Evolutionary conservation across 1,140 invertebrate genomes (phyloP).

Genomic region (Diorhabda elongata): DNA sequence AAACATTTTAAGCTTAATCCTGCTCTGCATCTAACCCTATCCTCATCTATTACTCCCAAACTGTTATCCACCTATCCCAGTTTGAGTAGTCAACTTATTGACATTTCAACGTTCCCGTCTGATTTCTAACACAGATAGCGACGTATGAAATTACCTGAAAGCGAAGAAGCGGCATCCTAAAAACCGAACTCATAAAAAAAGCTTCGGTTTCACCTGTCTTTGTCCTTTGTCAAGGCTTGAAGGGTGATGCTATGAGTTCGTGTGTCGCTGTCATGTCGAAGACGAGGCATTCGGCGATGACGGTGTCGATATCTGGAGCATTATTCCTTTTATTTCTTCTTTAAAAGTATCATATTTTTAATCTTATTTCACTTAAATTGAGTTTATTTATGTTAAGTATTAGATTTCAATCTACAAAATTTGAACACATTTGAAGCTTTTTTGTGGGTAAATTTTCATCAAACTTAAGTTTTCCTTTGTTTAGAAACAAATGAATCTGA

Average conservation of each 20-base stretch:
- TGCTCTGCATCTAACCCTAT: constrained; percentile 9
- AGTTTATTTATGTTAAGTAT: too few relatives aligned
- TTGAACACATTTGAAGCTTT: too few relatives aligned
- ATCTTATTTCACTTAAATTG: too few relatives aligned
- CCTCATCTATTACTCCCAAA: not conserved
- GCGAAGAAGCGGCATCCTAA: constrained; percentile 22
- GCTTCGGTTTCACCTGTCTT: constrained; percentile 39
- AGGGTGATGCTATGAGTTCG: constrained; percentile 24
- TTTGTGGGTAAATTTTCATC: too few relatives aligned
- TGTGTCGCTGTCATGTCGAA: not conserved
- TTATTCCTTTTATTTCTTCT: not conserved
- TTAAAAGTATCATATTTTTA: not conserved
- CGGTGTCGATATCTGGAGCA: constrained; percentile 26
- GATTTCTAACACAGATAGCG: constrained; percentile 40
- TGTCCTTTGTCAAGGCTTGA: constrained; percentile 33
- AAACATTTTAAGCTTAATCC: not conserved
- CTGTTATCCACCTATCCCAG: constrained; percentile 25
- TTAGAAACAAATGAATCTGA: too few relatives aligned
- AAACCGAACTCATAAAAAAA: constrained; percentile 30
- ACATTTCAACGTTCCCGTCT: constrained; percentile 36
- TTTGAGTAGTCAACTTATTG: constrained; percentile 36
- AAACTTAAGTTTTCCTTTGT: too few relatives aligned
- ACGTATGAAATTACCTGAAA: constrained; percentile 38
- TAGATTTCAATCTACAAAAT: too few relatives aligned
- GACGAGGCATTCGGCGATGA: constrained; percentile 9